Evolutionary conservation across 2,113 vertebrate genomes (phyloP).

Genomic region (Telmatochromis brachygnathus): DNA sequence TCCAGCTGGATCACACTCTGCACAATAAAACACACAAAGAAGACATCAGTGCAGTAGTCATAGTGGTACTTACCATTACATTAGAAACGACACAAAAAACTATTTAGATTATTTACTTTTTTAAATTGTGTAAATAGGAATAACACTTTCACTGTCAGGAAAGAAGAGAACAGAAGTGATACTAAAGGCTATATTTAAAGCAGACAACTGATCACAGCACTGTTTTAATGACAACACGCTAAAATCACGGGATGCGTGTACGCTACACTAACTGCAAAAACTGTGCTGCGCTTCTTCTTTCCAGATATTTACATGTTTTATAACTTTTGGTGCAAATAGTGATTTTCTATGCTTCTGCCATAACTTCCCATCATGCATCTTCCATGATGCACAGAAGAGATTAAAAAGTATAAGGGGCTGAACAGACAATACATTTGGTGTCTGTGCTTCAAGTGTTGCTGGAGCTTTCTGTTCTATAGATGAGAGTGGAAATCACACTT

Average conservation of each 20-base stretch:
- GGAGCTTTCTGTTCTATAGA: background rate
- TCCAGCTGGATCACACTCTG: background rate
- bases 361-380: background rate
- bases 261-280: background rate
- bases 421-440: rapidly evolving
- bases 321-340: rapidly evolving
- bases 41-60: background rate
- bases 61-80: rapidly evolving
- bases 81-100: rapidly evolving
- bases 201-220: background rate
- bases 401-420: background rate
- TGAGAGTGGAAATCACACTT: background rate
- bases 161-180: rapidly evolving
- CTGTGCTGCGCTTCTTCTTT: background rate
- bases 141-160: rapidly evolving
- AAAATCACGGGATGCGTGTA: rapidly evolving
- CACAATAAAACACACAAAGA: background rate
- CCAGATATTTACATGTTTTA: background rate
- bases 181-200: background rate
- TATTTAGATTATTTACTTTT: background rate
- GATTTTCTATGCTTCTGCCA: background rate
- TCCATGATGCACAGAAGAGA: rapidly evolving
- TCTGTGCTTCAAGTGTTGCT: background rate
- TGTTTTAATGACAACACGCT: rapidly evolving
- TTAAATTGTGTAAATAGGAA: rapidly evolving